These are phyloP conservation scores for Porites rus DNA, from an alignment of 92 coral and sea anemone species.

Conservation along the genomic window DNA sequence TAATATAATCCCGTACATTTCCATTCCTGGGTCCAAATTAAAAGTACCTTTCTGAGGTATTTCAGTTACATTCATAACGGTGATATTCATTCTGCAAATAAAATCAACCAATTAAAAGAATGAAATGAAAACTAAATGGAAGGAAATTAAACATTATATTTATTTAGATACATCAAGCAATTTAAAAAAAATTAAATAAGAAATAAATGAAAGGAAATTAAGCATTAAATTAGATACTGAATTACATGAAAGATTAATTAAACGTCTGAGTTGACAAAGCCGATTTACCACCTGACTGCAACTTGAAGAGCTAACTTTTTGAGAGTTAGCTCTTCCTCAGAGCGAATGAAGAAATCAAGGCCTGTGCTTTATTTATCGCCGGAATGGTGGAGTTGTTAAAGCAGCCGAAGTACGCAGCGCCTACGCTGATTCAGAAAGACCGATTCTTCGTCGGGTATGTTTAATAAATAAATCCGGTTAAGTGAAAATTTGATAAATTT, in stretches of 20 bases:
- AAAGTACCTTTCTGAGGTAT: conserved; percentile 17
- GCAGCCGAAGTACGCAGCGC: too few species aligned
- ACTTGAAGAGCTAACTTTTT: too few species aligned
- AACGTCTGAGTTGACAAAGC: too few species aligned
- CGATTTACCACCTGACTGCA: too few species aligned
- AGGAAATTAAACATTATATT: too few species aligned
- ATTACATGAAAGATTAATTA: too few species aligned
- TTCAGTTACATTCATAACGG: neutral
- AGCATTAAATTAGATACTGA: too few species aligned
- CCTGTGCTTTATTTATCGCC: too few species aligned
- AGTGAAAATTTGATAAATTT: conserved; percentile 3
- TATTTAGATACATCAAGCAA: neutral
- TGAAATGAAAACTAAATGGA: neutral
- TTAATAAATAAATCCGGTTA: neutral
- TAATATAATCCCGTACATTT: conserved; percentile 50
- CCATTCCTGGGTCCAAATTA: conserved; percentile 61
- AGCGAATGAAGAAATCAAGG: too few species aligned
- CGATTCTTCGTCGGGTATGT: neutral
- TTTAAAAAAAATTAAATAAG: neutral
- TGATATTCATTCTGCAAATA: conserved; percentile 58
- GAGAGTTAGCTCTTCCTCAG: too few species aligned
- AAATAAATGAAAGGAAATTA: neutral
- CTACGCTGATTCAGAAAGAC: too few species aligned
- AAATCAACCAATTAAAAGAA: neutral
- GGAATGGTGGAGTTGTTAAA: too few species aligned